Evolutionary conservation across 2,113 vertebrate species (phyloP), one percentile per base, ranked within the genome.

Genomic region (Callorhinus ursinus): DNA sequence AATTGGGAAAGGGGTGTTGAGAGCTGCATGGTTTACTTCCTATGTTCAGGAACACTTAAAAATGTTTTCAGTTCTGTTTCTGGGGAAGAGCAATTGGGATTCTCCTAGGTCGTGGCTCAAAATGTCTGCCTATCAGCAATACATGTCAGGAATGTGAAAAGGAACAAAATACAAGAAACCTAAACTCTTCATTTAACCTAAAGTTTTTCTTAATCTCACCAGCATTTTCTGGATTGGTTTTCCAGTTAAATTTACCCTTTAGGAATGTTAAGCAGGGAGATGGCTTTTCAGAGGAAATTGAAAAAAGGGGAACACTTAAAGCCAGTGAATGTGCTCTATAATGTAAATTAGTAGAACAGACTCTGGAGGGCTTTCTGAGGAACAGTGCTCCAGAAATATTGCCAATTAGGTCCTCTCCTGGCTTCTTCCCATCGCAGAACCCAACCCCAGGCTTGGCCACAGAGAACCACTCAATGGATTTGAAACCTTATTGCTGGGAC

Each of bases 1-100:
- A 80, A 21, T 1, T 42, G 6, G n/a, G 21, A 1, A 1, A 14
- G 11, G 7, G 12, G 19, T 12, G 3, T 55, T 36, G 19, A 51
- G 36, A 22, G 28, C 13, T 42, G 19, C 4, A 7, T 19, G 77
- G 28, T 61, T 77, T 33, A 15, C 24, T 77, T 74, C 15, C 33
- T 76, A 19, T 1, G 7, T 26, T 28, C n/a, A 4, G 76, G 22
- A 51, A 36, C 9, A 28, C 55, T 49, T 55, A 1, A 0, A 69
- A 69, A 1, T 63, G 6, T 80, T 72, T 61, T 26, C 39, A 42
- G 15, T 1, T 21, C 12, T 2, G 11, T 42, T 90, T 95, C 26
- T 22, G 21, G 72, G 53, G 28, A 46, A 61, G 19, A 80, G 63
- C 11, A 18, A 36, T 21, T 5, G 11, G 9, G 42, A 14, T 82